Evolutionary conservation across 1,140 invertebrate species (phyloP).

Genomic region (Atta texana): DNA sequence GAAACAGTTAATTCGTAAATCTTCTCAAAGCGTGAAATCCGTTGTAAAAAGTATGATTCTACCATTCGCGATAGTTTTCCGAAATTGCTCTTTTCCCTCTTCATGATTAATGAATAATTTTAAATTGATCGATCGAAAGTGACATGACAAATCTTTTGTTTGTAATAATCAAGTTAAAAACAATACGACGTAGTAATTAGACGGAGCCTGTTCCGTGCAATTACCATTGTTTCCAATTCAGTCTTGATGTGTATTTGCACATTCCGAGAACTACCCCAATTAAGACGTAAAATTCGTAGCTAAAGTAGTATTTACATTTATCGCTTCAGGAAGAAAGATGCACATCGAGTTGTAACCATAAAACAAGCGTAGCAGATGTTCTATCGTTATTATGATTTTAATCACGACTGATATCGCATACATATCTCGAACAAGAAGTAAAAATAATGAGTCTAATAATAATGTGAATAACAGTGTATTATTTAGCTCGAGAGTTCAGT

Average conservation of each 20-base stretch:
- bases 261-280: conserved; percentile 57
- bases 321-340: conserved; percentile 49
- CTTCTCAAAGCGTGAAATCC: conserved; percentile 79
- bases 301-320: conserved; percentile 63
- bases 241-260: conserved; percentile 36
- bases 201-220: conserved; percentile 33
- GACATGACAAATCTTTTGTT: background rate
- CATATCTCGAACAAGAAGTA: background rate
- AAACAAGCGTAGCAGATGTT: conserved; percentile 51
- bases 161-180: background rate
- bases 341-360: conserved; percentile 14
- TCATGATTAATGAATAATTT: background rate
- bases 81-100: background rate
- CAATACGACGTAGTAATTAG: conserved; percentile 44
- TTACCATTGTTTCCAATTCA: conserved; percentile 56
- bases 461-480: no score
- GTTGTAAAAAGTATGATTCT: conserved; percentile 74
- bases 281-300: conserved; percentile 52
- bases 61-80: background rate
- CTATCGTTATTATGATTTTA: conserved; percentile 50
- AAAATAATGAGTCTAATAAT: conserved; percentile 50
- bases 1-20: conserved; percentile 81
- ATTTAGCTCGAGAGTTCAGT: background rate
- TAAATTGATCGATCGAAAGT: background rate
- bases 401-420: conserved; percentile 31